Conservation (phyloP, 2,797 vertebrate genomes). For the Hyperoplus immaculatus region DNA sequence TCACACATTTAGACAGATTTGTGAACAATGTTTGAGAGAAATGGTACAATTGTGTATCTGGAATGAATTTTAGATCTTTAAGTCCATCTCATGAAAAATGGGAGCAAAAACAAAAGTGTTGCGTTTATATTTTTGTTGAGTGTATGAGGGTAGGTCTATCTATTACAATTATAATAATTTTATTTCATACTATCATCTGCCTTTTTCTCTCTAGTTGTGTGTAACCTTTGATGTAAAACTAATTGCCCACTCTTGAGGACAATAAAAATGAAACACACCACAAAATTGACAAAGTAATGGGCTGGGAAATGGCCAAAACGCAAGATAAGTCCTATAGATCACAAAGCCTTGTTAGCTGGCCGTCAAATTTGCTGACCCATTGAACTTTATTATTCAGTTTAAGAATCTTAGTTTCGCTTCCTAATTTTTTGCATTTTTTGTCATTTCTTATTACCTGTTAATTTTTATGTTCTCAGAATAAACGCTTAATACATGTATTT, state of each 20-base stretch:
- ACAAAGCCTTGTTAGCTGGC: not conserved
- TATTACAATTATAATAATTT: no score
- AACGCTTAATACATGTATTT: not conserved
- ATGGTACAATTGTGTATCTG: no score
- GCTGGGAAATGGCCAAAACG: constrained; percentile 8
- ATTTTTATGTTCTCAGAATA: not conserved
- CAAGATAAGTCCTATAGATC: not conserved
- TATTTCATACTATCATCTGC: not conserved
- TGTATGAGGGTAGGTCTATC: no score
- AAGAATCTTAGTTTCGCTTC: not conserved
- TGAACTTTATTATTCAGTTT: constrained; percentile 7
- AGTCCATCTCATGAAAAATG: no score
- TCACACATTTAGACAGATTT: no score
- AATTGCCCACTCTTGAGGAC: not conserved
- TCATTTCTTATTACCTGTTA: not conserved
- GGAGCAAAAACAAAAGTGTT: no score
- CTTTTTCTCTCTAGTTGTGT: not conserved
- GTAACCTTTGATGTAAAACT: not conserved
- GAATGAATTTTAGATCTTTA: no score
- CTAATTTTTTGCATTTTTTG: not conserved
- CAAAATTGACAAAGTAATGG: constrained; percentile 16
- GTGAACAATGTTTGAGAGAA: no score
- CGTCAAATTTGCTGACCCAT: constrained; percentile 4
- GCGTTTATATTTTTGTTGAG: no score
- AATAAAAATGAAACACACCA: not conserved